These are phyloP conservation scores for Tragelaphus buxtoni DNA, from an alignment of 2,113 vertebrate genomes.

Conservation along the genomic window DNA sequence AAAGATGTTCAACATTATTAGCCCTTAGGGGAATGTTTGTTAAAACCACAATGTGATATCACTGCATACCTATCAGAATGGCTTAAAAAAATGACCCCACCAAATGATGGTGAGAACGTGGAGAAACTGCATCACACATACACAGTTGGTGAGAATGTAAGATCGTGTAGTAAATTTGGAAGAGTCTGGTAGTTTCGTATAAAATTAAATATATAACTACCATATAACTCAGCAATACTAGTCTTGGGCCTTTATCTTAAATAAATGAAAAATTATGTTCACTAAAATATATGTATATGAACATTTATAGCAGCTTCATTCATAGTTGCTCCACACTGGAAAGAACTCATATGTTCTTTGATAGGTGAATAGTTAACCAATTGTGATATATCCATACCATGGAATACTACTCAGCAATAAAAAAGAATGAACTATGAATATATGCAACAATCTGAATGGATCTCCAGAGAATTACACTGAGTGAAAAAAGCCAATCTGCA, in stretches of 20 bases:
- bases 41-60: neutral
- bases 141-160: neutral
- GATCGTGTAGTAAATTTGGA: neutral
- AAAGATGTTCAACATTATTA: constrained; percentile 21
- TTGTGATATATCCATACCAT: neutral
- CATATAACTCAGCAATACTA: neutral
- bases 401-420: neutral
- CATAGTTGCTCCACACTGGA: neutral
- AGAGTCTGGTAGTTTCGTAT: neutral
- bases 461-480: constrained; percentile 12
- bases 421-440: constrained; percentile 12
- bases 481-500: neutral
- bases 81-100: neutral
- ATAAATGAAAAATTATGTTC: constrained; percentile 1
- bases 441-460: neutral
- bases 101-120: neutral
- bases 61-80: neutral
- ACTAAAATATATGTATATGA: neutral
- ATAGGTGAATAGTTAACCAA: neutral
- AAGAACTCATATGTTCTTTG: constrained; percentile 3
- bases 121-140: neutral
- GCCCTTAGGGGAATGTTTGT: neutral
- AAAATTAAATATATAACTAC: neutral
- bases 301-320: neutral
- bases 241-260: neutral